Base-by-base conservation (phyloP, 1,140 invertebrate genomes). In the Bombyx mori region DNA sequence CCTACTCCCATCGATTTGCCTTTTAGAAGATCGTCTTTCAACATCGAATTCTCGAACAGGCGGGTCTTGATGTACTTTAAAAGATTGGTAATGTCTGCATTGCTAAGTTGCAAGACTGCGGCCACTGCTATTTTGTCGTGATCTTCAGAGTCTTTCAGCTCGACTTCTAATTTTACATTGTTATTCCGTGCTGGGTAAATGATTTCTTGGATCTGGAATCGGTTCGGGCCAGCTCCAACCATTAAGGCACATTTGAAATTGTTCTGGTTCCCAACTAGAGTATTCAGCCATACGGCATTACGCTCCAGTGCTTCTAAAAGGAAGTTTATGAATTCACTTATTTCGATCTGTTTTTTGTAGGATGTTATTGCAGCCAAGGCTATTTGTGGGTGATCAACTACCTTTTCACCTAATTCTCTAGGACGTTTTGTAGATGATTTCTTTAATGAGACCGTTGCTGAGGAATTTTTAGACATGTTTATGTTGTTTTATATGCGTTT, bases 91-190 rank as follows among this genome's bases (percentile, higher is more conserved):
- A 83, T 69, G 35, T 82, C 74, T 5, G 58, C 35, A 57, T 74
- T 83, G 3, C 50, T 63, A 7, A 86, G 58, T 63, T 77, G 78
- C 1, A 83, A 35, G 12, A 83, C 54, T 43, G 76, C 80, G 0
- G 76, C 78, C 8, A 86, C 70, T 5, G 80, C 80, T 46, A 83
- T 63, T 68, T 86, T 86, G 53, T 86, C 82, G 61, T 79, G 63
- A 62, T 86, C 82, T 58, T 83, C 82, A 1, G 77, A 79, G 8
- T 83, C 77, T 56, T 66, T 75, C 0, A 73, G 55, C 57, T 83
- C 80, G 0, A 86, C 79, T 71, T 83, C 75, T 0, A 86, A 56
- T 57, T 73, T 75, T 4, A 81, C 58, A 56, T 73, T 65, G 35
- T 69, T 54, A 7, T 73, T 69, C 48, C 56, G 57, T 12, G 62